phyloP scores from a whole-genome alignment of 2,797 vertebrate species.

The Chanos chanos region DNA sequence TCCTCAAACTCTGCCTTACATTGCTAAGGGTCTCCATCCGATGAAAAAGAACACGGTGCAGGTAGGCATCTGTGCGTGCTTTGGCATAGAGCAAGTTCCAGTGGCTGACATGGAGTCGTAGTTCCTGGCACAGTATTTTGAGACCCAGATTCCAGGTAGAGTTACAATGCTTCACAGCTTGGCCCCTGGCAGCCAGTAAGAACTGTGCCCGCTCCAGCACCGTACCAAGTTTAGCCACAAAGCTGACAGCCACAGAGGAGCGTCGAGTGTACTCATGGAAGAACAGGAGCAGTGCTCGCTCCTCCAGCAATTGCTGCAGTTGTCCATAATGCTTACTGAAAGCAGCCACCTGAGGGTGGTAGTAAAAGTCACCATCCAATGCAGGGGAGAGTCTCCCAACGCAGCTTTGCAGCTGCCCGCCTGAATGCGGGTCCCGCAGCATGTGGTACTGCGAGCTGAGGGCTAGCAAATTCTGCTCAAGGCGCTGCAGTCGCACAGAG shows the following conservation, averaged over 20 bases:
- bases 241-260: conserved; percentile 43
- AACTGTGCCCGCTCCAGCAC: conserved; percentile 48
- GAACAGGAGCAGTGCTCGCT: conserved; percentile 65
- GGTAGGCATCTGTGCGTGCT: conserved; percentile 51
- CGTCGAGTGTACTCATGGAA: conserved; percentile 62
- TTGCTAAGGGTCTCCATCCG: conserved; percentile 37
- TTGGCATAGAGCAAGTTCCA: conserved; percentile 61
- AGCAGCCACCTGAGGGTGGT: conserved; percentile 39
- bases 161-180: conserved; percentile 13
- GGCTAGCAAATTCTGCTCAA: conserved; percentile 57
- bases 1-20: conserved; percentile 49
- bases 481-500: conserved; percentile 52
- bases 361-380: conserved; percentile 42
- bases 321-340: conserved; percentile 53
- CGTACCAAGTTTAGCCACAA: conserved; percentile 46
- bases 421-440: conserved; percentile 18
- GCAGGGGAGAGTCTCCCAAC: conserved; percentile 31
- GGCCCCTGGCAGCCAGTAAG: background rate
- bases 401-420: conserved; percentile 29
- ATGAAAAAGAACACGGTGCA: conserved; percentile 43
- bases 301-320: conserved; percentile 61
- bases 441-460: conserved; percentile 55
- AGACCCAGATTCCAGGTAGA: conserved; percentile 43
- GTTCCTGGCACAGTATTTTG: conserved; percentile 55
- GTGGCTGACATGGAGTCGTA: conserved; percentile 64